Percentiles rank a stretch among this genome's conserved stretches.
Conservation (phyloP, 2,888 invertebrate genomes). For the Panopea generosa region DNA sequence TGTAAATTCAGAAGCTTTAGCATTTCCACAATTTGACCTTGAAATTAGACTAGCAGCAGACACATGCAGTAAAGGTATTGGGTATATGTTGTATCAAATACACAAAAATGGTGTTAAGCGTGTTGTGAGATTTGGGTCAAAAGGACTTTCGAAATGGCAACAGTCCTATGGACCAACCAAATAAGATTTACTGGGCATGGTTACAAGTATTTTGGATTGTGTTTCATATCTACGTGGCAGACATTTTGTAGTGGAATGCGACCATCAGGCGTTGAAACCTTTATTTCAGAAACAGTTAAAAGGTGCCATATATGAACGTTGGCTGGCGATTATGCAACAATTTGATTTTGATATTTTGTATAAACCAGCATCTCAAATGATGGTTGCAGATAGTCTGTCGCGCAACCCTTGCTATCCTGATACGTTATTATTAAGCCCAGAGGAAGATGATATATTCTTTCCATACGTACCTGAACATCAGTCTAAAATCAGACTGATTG, state of each 20-base stretch:
- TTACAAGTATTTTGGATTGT: constrained; percentile 51
- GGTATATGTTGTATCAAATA: constrained; percentile 59
- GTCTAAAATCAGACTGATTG: not conserved
- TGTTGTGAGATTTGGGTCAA: constrained; percentile 37
- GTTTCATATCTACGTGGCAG: constrained; percentile 43
- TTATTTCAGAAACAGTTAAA: constrained; percentile 43
- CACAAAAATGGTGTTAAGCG: constrained; percentile 21
- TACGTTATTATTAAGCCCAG: constrained; percentile 16
- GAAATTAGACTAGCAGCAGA: constrained; percentile 55
- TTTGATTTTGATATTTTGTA: constrained; percentile 42
- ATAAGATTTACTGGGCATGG: constrained; percentile 51
- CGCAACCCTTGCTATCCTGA: not conserved
- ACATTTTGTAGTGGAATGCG: constrained; percentile 50
- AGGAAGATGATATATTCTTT: constrained; percentile 38
- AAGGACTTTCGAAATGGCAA: constrained; percentile 43
- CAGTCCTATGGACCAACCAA: constrained; percentile 32
- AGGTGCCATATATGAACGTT: constrained; percentile 54
- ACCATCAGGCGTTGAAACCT: constrained; percentile 46
- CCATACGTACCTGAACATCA: constrained; percentile 33
- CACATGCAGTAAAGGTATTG: constrained; percentile 48
- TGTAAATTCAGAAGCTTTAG: constrained; percentile 43
- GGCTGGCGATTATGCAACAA: constrained; percentile 50
- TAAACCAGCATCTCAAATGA: constrained; percentile 42
- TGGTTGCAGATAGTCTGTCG: constrained; percentile 27
- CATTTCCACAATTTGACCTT: constrained; percentile 58